Base-by-base conservation (phyloP, 2,888 invertebrate genomes). In the Acanthoscelides obtectus region DNA sequence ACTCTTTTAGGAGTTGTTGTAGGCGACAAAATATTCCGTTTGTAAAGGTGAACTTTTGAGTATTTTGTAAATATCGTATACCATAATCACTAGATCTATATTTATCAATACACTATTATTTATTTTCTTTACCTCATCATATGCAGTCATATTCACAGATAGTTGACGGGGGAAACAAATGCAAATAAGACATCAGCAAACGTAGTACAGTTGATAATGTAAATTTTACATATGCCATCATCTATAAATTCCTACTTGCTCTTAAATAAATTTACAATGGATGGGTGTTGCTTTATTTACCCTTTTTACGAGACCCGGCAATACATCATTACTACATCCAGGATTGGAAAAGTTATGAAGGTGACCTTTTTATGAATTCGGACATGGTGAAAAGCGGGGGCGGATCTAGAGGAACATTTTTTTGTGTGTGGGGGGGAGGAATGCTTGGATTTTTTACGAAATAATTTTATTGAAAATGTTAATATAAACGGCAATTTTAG, bases 241-340 rank as follows among this genome's bases (percentile, higher is more conserved):
- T 79, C 79, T 80, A 79, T 79, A 76, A 80, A 79, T 80, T 80
- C 80, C 79, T 80, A 80, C 77, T 79, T 80, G 79, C 79, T 80
- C 79, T 79, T 79, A 80, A 80, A 80, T 80, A 80, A 80, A 80
- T 80, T 80, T 80, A 77, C 76, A 77, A 76, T 72, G 72, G 74
- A 74, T 66, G 22, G n/a, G 22, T 69, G 67, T 45, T 69, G 66
- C 72, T 73, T 73, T 70, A 73, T 73, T 73, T 71, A 67, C 20
- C 22, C n/a, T 67, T n/a, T n/a, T n/a, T n/a, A n/a, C n/a, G n/a
- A n/a, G n/a, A n/a, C n/a, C n/a, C n/a, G n/a, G n/a, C n/a, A n/a
- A n/a, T n/a, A n/a, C n/a, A n/a, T n/a, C n/a, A n/a, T n/a, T n/a
- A n/a, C n/a, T n/a, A n/a, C n/a, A n/a, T n/a, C n/a, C n/a, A n/a